Base-by-base conservation (phyloP, 2,888 invertebrate genomes). In the Aphodius sticticus region DNA sequence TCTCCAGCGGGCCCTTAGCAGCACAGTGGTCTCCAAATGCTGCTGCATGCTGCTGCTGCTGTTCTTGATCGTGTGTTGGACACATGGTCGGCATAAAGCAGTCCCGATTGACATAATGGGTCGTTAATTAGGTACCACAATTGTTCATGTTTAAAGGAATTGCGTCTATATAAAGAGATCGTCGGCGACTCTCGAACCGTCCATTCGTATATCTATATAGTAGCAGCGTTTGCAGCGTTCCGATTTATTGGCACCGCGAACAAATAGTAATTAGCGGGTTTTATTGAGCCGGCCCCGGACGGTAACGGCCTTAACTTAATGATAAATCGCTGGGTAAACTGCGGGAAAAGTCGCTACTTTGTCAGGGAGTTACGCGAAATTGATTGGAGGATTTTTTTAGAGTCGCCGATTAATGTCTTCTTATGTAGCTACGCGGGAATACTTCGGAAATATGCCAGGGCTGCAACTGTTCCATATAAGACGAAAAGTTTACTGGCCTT, bases 1-100 rank as follows among this genome's bases (percentile, higher is more conserved):
- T 53, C 53, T 53, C 53, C 84, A 84, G 84, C 84, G 76, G 84
- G 84, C 84, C 84, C 84, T 84, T 84, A 84, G 72, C 12, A n/a
- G 69, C 70, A 70, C 70, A 36, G 53, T 38, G 16, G 37, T 78
- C 81, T 76, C 72, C 77, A 69, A 76, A 80, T 80, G 77, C 79
- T 78, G 78, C 81, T 81, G 76, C 76, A 78, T 78, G 78, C 81
- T 81, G 76, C 76, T 78, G 78, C 71, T 12, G 16, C 53, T 53
- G 12, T 53, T 26, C 26, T 26, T 53, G 53, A 53, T 53, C 53
- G 53, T 79, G 81, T 79, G 80, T 78, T 77, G 79, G 37, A 74
- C 69, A 77, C 82, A 83, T 82, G 83, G 82, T 80, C 79, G 77
- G 80, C 81, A 82, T 83, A 83, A 83, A 82, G 79, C 80, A 81